Conservation (phyloP, 2,888 invertebrate genomes). For the Thalpophila matura region DNA sequence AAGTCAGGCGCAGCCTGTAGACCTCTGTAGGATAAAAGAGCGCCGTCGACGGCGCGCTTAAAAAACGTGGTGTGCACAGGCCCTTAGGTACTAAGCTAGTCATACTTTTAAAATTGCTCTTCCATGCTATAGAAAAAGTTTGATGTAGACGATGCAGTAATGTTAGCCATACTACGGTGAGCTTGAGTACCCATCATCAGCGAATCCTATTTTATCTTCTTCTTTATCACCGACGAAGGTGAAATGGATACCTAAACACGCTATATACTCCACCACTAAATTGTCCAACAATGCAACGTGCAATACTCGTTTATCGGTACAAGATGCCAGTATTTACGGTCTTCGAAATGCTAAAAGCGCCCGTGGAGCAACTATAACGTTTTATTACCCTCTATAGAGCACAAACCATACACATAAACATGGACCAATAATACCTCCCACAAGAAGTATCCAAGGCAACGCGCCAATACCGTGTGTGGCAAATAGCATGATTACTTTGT, state of each 20-base stretch:
- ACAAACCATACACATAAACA: constrained; percentile 79
- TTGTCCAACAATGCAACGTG: constrained; percentile 67
- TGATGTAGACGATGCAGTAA: too few relatives aligned
- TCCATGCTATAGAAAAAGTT: background rate
- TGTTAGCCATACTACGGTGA: background rate
- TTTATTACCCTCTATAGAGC: constrained; percentile 84
- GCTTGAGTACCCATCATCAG: constrained; percentile 29
- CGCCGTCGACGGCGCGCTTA: too few relatives aligned
- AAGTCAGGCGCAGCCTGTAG: too few relatives aligned
- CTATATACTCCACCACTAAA: constrained; percentile 53
- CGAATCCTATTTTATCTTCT: constrained; percentile 39
- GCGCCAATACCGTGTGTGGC: constrained; percentile 75
- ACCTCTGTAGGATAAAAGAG: too few relatives aligned
- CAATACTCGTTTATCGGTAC: constrained; percentile 76
- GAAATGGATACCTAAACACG: constrained; percentile 46
- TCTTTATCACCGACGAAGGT: constrained; percentile 37
- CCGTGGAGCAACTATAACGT: constrained; percentile 81
- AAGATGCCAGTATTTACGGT: constrained; percentile 81
- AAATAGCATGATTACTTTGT: constrained; percentile 48
- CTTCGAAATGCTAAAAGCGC: constrained; percentile 78
- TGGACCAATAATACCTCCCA: constrained; percentile 76
- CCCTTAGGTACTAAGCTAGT: background rate
- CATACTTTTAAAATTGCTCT: constrained; percentile 7
- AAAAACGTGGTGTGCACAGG: too few relatives aligned
- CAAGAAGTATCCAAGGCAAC: constrained; percentile 78